Percentiles rank a stretch among this genome's conserved stretches.
phyloP scores from a whole-genome alignment of 2,888 invertebrate species.

The Agrotis ipsilon region DNA sequence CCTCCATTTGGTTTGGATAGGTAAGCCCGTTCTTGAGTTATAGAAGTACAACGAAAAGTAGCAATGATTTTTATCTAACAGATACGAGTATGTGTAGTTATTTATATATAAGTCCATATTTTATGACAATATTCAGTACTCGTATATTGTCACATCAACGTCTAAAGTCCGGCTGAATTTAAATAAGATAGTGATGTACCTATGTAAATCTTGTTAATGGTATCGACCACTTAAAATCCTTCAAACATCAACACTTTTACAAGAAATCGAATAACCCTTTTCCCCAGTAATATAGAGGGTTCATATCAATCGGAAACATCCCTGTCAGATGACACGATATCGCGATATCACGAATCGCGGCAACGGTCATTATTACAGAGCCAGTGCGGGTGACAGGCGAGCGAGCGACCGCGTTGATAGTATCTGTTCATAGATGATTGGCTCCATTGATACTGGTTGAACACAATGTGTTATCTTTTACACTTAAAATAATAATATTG shows the following conservation, averaged over 20 bases:
- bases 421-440: conserved; percentile 17
- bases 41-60: too few relatives aligned
- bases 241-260: neutral
- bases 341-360: neutral
- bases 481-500: neutral
- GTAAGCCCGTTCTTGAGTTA: too few relatives aligned
- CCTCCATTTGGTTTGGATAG: too few relatives aligned
- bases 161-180: conserved; percentile 21
- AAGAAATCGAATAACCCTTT: neutral
- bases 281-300: neutral
- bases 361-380: neutral
- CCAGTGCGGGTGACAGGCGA: conserved; percentile 30
- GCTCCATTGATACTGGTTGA: too few relatives aligned
- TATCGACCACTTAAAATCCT: neutral
- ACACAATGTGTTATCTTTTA: neutral
- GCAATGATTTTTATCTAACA: too few relatives aligned
- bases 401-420: conserved; percentile 11
- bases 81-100: too few relatives aligned
- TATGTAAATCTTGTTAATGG: neutral
- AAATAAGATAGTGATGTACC: conserved; percentile 39
- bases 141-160: conserved; percentile 40
- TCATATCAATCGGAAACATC: conserved; percentile 15
- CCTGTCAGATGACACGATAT: neutral
- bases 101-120: neutral
- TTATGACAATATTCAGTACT: conserved; percentile 12